These are phyloP conservation scores for Microtus oregoni DNA, from an alignment of 2,113 vertebrate species.

Conservation along the genomic window DNA sequence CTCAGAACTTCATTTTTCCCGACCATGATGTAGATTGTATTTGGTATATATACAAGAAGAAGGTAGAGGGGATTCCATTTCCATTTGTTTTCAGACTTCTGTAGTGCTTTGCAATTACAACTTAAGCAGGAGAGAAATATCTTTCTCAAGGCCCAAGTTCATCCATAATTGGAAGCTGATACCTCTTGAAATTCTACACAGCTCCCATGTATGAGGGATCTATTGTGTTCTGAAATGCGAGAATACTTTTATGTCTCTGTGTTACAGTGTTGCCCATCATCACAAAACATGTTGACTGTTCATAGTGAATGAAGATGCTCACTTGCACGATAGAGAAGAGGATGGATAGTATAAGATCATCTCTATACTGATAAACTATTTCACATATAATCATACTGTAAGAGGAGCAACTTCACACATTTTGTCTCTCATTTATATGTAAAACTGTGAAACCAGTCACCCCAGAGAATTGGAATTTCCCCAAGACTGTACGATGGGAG, in stretches of 20 bases:
- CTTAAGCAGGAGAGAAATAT: neutral
- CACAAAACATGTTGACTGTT: constrained; percentile 87
- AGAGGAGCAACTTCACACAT: constrained; percentile 28
- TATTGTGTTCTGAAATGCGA: neutral
- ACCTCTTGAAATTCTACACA: neutral
- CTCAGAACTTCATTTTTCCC: too few relatives aligned
- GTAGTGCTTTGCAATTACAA: neutral
- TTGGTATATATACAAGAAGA: neutral
- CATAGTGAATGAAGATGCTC: constrained; percentile 80
- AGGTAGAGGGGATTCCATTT: neutral
- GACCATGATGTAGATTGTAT: too few relatives aligned
- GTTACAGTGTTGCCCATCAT: constrained; percentile 53
- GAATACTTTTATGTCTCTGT: neutral
- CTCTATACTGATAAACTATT: constrained; percentile 71
- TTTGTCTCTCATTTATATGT: constrained; percentile 1
- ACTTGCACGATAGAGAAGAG: constrained; percentile 43
- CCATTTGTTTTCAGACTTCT: neutral
- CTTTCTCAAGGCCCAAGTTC: neutral
- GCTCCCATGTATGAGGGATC: neutral
- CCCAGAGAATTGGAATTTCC: neutral
- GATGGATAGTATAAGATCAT: constrained; percentile 53
- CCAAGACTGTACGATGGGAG: neutral
- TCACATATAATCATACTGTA: constrained; percentile 77
- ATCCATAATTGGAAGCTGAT: neutral
- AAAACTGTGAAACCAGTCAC: neutral